A percentile compares a stretch with the other conserved stretches of the same genome.
These are phyloP conservation scores for Willowsia nigromaculata DNA, from an alignment of 2,888 invertebrate species.

Conservation along the genomic window DNA sequence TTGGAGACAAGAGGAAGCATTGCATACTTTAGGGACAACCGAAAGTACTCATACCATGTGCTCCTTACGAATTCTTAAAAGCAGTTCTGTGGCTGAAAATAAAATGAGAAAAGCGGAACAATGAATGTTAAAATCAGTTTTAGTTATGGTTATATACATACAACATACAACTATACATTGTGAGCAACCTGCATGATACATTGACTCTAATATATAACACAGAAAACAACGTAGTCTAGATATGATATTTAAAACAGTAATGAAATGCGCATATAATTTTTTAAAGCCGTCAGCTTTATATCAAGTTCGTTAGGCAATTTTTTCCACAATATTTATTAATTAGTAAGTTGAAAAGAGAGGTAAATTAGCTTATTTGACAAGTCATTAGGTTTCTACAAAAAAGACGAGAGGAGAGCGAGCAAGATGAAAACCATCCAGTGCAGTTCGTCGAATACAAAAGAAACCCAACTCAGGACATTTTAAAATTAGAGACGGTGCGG, in stretches of 20 bases:
- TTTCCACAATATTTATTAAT: slow-evolving; percentile 79
- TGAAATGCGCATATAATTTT: too few relatives aligned
- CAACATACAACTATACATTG: too few relatives aligned
- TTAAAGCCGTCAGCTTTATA: slow-evolving; percentile 77
- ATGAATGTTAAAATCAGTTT: background rate
- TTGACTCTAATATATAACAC: too few relatives aligned
- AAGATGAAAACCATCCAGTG: background rate
- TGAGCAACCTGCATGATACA: too few relatives aligned
- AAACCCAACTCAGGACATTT: background rate
- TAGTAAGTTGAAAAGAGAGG: slow-evolving; percentile 77
- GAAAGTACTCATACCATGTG: too few relatives aligned
- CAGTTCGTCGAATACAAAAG: slow-evolving; percentile 32
- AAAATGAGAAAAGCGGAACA: background rate
- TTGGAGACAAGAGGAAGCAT: too few relatives aligned
- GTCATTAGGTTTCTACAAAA: slow-evolving; percentile 78
- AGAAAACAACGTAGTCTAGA: too few relatives aligned
- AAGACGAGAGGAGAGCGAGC: slow-evolving; percentile 38
- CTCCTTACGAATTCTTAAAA: too few relatives aligned
- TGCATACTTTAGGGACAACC: too few relatives aligned
- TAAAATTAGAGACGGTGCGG: background rate
- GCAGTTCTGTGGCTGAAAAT: background rate
- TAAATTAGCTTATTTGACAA: slow-evolving; percentile 79
- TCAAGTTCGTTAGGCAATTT: slow-evolving; percentile 79
- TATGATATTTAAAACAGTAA: too few relatives aligned
- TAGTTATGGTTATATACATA: too few relatives aligned